Evolutionary conservation across 2,888 invertebrate species (phyloP).

Genomic region (Adelognathus sp.): DNA sequence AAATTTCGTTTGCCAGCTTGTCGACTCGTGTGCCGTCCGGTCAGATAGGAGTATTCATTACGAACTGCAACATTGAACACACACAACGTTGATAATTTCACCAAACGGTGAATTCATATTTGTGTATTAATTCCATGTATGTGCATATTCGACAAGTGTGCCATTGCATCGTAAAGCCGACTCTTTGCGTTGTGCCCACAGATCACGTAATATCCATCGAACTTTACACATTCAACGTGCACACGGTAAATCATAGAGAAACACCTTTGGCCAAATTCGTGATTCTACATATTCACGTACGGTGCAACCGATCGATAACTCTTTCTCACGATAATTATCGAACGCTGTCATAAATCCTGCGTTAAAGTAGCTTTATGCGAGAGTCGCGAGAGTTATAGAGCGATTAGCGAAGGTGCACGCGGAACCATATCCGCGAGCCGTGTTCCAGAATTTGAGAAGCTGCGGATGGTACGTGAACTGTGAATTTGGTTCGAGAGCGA

Average conservation of each 20-base stretch:
- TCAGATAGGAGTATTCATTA: neutral
- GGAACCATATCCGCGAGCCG: constrained; percentile 1
- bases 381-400: constrained; percentile 24
- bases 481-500: neutral
- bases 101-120: constrained; percentile 15
- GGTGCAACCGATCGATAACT: constrained; percentile 49
- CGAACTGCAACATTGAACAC: neutral
- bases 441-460: constrained; percentile 13
- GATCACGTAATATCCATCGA: neutral
- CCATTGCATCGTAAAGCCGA: neutral
- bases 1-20: constrained; percentile 31
- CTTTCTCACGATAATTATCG: constrained; percentile 50
- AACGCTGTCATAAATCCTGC: constrained; percentile 39
- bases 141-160: neutral
- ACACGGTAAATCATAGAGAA: neutral
- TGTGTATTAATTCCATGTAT: constrained; percentile 25
- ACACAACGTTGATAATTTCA: neutral
- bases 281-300: constrained; percentile 36
- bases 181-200: constrained; percentile 8
- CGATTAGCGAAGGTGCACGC: constrained; percentile 24
- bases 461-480: constrained; percentile 5
- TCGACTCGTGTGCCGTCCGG: neutral
- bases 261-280: neutral
- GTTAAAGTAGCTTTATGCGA: constrained; percentile 7
- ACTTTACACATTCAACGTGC: neutral